A percentile compares a stretch with the other conserved stretches of the same genome.
phyloP scores from a whole-genome alignment of 1,140 invertebrate species.

The Drosophila asahinai region DNA sequence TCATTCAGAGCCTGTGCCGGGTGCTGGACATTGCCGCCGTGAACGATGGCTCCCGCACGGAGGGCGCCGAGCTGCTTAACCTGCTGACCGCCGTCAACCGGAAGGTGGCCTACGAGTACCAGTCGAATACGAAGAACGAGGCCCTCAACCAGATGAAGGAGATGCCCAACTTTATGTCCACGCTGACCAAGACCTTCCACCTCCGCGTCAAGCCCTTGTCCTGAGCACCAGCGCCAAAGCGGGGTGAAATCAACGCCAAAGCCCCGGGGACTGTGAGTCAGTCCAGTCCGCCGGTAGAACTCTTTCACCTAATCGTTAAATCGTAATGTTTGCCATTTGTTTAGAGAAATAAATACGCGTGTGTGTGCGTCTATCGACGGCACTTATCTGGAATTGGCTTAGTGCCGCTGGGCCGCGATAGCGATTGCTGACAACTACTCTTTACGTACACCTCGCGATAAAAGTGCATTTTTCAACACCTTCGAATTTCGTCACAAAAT shows the following conservation, averaged over 20 bases:
- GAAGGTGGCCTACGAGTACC: conserved; percentile 88
- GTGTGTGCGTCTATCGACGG: conserved; percentile 45
- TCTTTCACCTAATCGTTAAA: conserved; percentile 60
- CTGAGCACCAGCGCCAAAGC: conserved; percentile 6
- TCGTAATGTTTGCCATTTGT: conserved; percentile 68
- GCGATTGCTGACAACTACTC: conserved; percentile 18
- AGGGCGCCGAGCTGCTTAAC: conserved; percentile 87
- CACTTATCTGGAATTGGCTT: conserved; percentile 75
- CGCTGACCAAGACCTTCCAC: conserved; percentile 87
- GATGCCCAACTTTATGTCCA: conserved; percentile 90
- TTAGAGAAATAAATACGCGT: conserved; percentile 59
- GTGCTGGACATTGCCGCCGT: conserved; percentile 86
- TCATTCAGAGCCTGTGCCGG: conserved; percentile 89
- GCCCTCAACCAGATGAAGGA: conserved; percentile 90
- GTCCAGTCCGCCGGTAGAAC: conserved; percentile 3
- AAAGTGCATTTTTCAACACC: conserved; percentile 9
- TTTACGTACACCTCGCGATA: conserved; percentile 15
- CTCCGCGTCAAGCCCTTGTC: conserved; percentile 71
- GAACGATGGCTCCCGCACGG: conserved; percentile 42
- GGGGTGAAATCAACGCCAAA: conserved; percentile 14
- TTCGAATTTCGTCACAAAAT: conserved; percentile 4
- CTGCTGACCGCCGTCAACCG: conserved; percentile 89
- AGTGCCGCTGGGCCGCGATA: conserved; percentile 64
- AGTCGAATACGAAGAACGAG: conserved; percentile 87
- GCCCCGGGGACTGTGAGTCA: conserved; percentile 40